Percentiles rank a stretch among this genome's conserved stretches.
Conservation (phyloP, 2,797 vertebrate species). For the Anas bernieri region DNA sequence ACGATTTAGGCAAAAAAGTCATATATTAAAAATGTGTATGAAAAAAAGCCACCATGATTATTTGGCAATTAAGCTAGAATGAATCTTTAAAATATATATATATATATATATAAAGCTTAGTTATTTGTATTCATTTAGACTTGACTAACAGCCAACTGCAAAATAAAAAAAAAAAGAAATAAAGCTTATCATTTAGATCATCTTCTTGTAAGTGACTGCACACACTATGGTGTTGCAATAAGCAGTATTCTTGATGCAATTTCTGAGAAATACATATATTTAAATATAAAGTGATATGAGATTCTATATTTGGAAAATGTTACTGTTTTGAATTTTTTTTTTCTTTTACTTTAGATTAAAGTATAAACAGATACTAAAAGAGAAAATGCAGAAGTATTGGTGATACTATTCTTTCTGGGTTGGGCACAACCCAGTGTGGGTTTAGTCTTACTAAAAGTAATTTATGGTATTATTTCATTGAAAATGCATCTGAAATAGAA, state of each 20-base stretch:
- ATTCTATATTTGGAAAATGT: not conserved
- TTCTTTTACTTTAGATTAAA: not conserved
- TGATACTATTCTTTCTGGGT: not conserved
- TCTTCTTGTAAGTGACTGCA: not conserved
- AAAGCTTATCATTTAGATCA: not conserved
- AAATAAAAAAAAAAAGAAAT: not conserved
- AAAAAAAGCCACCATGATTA: not conserved
- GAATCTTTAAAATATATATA: not conserved
- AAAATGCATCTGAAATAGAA: not conserved
- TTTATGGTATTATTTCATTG: not conserved
- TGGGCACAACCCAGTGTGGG: not conserved
- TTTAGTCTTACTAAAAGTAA: not conserved
- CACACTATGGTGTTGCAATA: not conserved
- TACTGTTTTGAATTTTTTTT: not conserved
- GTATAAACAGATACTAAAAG: not conserved
- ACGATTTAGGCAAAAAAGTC: not conserved
- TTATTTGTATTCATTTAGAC: not conserved
- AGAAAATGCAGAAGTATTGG: not conserved
- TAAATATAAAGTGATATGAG: not conserved
- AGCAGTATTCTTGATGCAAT: not conserved
- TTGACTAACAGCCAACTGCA: not conserved
- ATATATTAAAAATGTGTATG: not conserved
- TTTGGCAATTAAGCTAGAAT: not conserved
- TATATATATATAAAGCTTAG: not conserved
- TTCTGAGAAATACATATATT: not conserved